Percentiles rank a stretch among this genome's conserved stretches.
phyloP scores from a whole-genome alignment of 2,888 invertebrate species.

The Pilophorus perplexus region DNA sequence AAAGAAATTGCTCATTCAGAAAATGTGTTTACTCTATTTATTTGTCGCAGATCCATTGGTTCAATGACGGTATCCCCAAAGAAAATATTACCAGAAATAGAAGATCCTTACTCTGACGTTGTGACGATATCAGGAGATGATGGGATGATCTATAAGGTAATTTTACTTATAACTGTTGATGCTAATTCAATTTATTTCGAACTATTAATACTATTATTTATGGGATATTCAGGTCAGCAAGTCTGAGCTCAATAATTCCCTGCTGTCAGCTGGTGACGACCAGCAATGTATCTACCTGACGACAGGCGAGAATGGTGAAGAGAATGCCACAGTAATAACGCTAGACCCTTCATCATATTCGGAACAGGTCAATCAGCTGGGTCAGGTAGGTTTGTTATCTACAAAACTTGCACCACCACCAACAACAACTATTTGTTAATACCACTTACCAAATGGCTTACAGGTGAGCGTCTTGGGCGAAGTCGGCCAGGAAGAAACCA shows the following conservation, averaged over 20 bases:
- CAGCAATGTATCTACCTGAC: constrained; percentile 69
- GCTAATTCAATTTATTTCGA: too few relatives aligned
- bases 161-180: neutral
- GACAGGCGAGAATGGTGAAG: constrained; percentile 58
- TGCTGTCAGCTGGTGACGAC: constrained; percentile 70
- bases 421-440: neutral
- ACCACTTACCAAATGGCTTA: neutral
- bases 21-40: too few relatives aligned
- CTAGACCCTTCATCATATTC: constrained; percentile 53
- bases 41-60: constrained; percentile 41
- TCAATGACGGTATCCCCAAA: constrained; percentile 44
- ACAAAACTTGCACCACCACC: neutral
- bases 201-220: neutral
- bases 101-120: constrained; percentile 56
- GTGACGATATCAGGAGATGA: constrained; percentile 80
- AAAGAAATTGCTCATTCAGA: too few relatives aligned
- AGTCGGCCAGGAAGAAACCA: constrained; percentile 40
- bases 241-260: constrained; percentile 75
- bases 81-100: constrained; percentile 41
- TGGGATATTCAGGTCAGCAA: constrained; percentile 66
- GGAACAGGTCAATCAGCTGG: constrained; percentile 58
- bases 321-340: constrained; percentile 49
- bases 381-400: constrained; percentile 53
- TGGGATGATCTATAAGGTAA: constrained; percentile 72
- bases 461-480: constrained; percentile 43